These are phyloP conservation scores for Hypanus sabinus DNA, from an alignment of 2,113 vertebrate genomes.

Conservation along the genomic window DNA sequence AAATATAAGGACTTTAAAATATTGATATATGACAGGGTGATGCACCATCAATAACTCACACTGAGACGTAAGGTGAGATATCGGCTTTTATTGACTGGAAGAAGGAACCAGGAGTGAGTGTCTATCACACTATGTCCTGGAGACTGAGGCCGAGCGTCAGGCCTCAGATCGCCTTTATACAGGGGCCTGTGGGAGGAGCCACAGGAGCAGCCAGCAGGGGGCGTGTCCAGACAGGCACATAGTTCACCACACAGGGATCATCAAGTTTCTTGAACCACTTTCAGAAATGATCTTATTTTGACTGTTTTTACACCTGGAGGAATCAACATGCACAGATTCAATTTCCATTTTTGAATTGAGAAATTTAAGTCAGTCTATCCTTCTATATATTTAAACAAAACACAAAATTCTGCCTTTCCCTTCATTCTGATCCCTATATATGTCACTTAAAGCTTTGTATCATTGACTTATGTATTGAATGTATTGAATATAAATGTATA, in stretches of 20 bases:
- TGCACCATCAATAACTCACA: no score
- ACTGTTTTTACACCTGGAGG: background rate
- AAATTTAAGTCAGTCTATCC: background rate
- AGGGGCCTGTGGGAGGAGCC: no score
- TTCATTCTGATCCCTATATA: background rate
- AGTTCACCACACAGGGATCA: no score
- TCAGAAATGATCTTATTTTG: background rate
- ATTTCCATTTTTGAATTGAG: background rate
- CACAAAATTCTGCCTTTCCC: conserved; percentile 3
- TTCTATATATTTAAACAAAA: background rate
- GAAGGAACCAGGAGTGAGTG: no score
- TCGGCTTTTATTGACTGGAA: no score
- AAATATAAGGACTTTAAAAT: background rate
- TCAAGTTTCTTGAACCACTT: background rate
- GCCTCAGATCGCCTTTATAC: no score
- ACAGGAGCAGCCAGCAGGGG: no score
- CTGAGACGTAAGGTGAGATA: no score
- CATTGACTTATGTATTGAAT: background rate
- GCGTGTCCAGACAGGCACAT: no score
- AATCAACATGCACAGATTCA: background rate
- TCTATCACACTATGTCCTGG: no score
- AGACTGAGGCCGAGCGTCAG: no score
- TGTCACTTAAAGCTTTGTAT: background rate
- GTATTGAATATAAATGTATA: no score
- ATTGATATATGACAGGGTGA: background rate